Base-by-base conservation (phyloP, 2,797 vertebrate species). In the Sebastes kiyomatsui region DNA sequence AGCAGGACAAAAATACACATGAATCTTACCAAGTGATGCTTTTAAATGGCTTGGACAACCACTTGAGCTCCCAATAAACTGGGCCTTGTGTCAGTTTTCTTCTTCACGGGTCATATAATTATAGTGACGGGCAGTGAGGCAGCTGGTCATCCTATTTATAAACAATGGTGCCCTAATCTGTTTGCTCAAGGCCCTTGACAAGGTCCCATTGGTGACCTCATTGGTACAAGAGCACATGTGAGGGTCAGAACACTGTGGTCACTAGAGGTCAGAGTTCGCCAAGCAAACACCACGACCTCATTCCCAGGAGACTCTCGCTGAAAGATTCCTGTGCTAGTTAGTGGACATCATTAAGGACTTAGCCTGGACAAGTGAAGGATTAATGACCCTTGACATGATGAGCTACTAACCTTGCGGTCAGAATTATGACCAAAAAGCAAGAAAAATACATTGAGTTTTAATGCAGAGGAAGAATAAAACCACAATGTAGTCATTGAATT, bases 191-290 rank as follows among this genome's bases (percentile, higher is more conserved):
- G 66, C 84, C 84, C 82, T 89, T 85, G 83, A 92, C 86, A 87
- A 64, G 85, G 68, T 82, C 83, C 88, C 80, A 84, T 88, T 88
- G 88, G 84, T 87, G 84, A 90, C 90, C 89, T 90, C 78, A 89
- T 85, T 93, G 87, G 92, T 89, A 88, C 72, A 64, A 85, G 81
- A 90, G 88, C 87, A 92, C 91, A 92, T 68, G 79, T 85, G 84
- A 65, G 92, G 87, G 96, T 96, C 95, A 91, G 77, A 72, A 61
- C 69, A 54, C 80, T 86, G 75, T 91, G 88, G 90, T 82, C 79
- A 87, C 80, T 69, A 38, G 69, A 82, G 94, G 91, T 92, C 89
- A 93, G 84, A 89, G 94, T 79, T 90, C 73, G 5, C 52, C 75
- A 90, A 90, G 89, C 82, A 86, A 72, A 90, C 89, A 86, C 82